Evolutionary conservation across 30 jellyfish, hydroid and myxozoan genomes (phyloP).

Genomic region (Aurelia coerulea): DNA sequence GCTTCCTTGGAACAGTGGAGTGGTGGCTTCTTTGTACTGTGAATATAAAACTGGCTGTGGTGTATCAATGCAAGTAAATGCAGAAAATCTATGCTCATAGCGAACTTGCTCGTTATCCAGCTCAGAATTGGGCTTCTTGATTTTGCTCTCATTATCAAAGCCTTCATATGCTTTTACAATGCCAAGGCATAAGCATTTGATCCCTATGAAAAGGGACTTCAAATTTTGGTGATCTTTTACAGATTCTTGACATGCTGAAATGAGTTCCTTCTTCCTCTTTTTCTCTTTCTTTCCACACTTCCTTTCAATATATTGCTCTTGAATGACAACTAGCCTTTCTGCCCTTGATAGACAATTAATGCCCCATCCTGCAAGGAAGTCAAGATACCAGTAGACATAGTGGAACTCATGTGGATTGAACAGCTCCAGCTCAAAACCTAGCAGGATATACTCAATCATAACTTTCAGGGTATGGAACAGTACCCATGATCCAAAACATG

Average conservation of each 20-base stretch:
- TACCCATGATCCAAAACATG: constrained; percentile 97
- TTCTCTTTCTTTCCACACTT: constrained; percentile 91
- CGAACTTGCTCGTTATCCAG: constrained; percentile 90
- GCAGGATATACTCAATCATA: constrained; percentile 83
- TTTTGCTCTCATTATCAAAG: constrained; percentile 78
- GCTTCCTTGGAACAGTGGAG: constrained; percentile 45
- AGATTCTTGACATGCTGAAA: constrained; percentile 69
- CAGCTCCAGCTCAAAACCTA: constrained; percentile 92
- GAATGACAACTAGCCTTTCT: constrained; percentile 74
- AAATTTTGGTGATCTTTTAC: constrained; percentile 66
- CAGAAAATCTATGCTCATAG: constrained; percentile 86
- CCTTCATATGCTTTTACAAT: constrained; percentile 89
- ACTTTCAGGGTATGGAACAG: constrained; percentile 79
- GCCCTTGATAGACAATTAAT: constrained; percentile 89
- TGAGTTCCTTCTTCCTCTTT: constrained; percentile 72
- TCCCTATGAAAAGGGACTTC: constrained; percentile 70
- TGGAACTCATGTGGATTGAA: constrained; percentile 94
- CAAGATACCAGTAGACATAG: constrained; percentile 93
- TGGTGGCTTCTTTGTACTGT: constrained; percentile 71
- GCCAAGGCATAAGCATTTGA: constrained; percentile 73
- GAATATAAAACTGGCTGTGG: constrained; percentile 83
- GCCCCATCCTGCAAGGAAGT: constrained; percentile 90
- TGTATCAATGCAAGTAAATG: constrained; percentile 85
- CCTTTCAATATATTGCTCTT: constrained; percentile 87
- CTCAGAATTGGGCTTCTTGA: constrained; percentile 73